These are phyloP conservation scores for Brachypteracias leptosomus DNA, from an alignment of 2,113 vertebrate genomes.

Conservation along the genomic window DNA sequence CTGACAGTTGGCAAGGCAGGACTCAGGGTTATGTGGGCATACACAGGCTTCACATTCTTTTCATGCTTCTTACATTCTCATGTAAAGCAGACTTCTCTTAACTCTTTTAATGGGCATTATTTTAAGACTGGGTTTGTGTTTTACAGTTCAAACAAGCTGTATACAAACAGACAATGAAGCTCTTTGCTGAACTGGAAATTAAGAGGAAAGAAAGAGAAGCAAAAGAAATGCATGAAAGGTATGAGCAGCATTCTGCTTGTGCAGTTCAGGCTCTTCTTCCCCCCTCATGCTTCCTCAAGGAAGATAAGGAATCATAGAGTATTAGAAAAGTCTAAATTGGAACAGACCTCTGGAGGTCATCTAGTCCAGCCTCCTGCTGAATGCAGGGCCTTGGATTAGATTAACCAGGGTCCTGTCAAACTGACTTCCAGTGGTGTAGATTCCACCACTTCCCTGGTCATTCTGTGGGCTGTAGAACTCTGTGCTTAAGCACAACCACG, in stretches of 20 bases:
- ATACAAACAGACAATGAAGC: constrained; percentile 99
- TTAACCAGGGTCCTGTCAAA: neutral
- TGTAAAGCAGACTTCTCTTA: neutral
- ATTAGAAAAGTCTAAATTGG: neutral
- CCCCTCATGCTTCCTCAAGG: neutral
- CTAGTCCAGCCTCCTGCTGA: neutral
- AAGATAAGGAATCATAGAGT: neutral
- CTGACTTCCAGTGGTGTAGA: neutral
- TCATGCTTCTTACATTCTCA: neutral
- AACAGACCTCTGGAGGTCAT: neutral
- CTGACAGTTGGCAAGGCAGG: neutral
- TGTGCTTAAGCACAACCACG: neutral
- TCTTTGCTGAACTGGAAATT: constrained; percentile 98
- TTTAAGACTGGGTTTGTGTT: constrained; percentile 26
- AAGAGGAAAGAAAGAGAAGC: constrained; percentile 99
- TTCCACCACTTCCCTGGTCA: neutral
- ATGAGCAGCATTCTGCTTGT: neutral
- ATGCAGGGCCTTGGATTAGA: neutral
- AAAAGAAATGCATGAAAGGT: constrained; percentile 99
- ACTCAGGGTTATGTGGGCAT: neutral
- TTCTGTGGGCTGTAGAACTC: neutral
- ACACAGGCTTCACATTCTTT: neutral
- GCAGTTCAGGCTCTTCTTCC: neutral
- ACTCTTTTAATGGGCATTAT: neutral
- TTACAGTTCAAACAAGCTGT: constrained; percentile 94